Evolutionary conservation across 2,888 invertebrate genomes (phyloP).

Genomic region (Eurytoma adleriae): DNA sequence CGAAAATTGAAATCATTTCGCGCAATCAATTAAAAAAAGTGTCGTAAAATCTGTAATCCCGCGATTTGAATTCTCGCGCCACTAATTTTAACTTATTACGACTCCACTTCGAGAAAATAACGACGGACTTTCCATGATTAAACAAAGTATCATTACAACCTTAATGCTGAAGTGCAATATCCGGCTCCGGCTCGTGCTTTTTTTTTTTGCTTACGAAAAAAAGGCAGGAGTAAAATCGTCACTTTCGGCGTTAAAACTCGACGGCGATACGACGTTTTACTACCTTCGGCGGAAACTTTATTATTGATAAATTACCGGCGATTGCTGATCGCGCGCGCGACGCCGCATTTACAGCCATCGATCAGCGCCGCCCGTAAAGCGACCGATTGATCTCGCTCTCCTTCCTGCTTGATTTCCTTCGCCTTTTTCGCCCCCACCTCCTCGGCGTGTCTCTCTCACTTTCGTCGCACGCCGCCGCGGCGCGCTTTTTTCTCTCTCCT

Average conservation of each 20-base stretch:
- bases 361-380: constrained; percentile 30
- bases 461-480: background rate
- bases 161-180: too few species aligned
- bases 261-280: constrained; percentile 11
- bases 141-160: too few species aligned
- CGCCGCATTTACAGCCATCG: constrained; percentile 16
- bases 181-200: too few species aligned
- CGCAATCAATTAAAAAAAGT: too few species aligned
- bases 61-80: too few species aligned
- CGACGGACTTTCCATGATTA: too few species aligned
- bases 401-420: constrained; percentile 4
- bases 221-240: background rate
- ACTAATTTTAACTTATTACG: too few species aligned
- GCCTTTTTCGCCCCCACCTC: background rate
- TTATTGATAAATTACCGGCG: constrained; percentile 38
- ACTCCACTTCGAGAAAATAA: too few species aligned
- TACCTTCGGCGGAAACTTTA: constrained; percentile 27
- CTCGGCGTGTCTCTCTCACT: constrained; percentile 20
- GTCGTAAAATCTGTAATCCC: too few species aligned
- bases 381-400: constrained; percentile 21
- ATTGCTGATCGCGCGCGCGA: constrained; percentile 9
- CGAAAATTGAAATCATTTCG: too few species aligned
- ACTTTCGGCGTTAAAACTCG: constrained; percentile 23
- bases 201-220: background rate
- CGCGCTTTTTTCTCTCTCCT: background rate